Evolutionary conservation across 2,888 invertebrate genomes (phyloP).

Genomic region (Pollenia amentaria): DNA sequence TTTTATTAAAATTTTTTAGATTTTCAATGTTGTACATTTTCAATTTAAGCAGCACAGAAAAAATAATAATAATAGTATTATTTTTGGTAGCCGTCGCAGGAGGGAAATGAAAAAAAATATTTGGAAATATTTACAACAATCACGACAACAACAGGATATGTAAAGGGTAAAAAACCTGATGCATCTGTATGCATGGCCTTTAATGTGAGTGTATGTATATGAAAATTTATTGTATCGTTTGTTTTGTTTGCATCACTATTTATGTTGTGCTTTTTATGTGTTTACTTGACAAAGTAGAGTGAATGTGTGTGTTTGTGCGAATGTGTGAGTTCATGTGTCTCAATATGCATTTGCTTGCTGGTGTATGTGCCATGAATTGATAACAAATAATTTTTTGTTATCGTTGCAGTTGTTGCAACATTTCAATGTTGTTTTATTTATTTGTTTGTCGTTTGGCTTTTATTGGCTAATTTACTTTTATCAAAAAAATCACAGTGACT

Average conservation of each 20-base stretch:
- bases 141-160: conserved; percentile 39
- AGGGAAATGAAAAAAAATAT: conserved; percentile 2
- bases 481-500: conserved; percentile 60
- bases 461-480: conserved; percentile 73
- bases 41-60: conserved; percentile 6
- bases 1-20: conserved; percentile 64
- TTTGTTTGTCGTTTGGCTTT: conserved; percentile 72
- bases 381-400: conserved; percentile 72
- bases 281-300: background rate
- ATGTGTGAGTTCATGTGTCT: background rate
- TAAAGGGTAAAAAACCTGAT: conserved; percentile 46
- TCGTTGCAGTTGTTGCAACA: conserved; percentile 72
- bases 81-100: background rate
- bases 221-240: conserved; percentile 34
- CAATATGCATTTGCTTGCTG: conserved; percentile 27
- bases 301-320: conserved; percentile 13
- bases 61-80: conserved; percentile 14
- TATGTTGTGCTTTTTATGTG: conserved; percentile 18
- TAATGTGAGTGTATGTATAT: background rate
- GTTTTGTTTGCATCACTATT: conserved; percentile 41
- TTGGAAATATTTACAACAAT: conserved; percentile 24
- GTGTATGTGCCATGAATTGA: conserved; percentile 69
- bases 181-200: conserved; percentile 47
- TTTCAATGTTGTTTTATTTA: conserved; percentile 72
- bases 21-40: conserved; percentile 45